Base-by-base conservation (phyloP, 2,113 vertebrate genomes). In the Chaetorhynchus papuensis region DNA sequence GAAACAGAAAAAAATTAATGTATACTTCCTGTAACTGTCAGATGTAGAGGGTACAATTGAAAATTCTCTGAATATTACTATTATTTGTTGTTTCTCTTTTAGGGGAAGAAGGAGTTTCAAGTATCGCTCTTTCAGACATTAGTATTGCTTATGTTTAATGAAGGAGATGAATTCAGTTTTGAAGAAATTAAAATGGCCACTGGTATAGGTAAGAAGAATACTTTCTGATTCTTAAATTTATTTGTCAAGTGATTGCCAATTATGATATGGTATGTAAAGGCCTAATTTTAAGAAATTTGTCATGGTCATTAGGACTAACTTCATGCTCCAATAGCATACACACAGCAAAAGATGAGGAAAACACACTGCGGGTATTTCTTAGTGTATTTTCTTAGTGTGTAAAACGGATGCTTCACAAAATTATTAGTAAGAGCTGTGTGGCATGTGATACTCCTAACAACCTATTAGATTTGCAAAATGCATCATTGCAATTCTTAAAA, bases 41-140 rank as follows among this genome's bases (percentile, higher is more conserved):
- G 8, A 66, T 86, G 42, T 66, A 23, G 39, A 7, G 8, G 9
- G 15, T 63, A 22, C 12, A 44, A 3, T 66, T 88, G 49, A 75
- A 92, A 42, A 65, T 60, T 49, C 11, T 77, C 47, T 77, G 39
- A 87, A 59, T 80, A 27, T 63, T 80, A 8, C 35, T 83, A 59
- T 69, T 71, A n/a, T 64, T 66, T 85, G 13, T 37, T 92, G 11
- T 83, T 92, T 85, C 33, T 90, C 72, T 96, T 97, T 19, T 50
- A 98, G 98, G 98, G 98, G 23, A 98, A 98, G 95, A 98, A 98
- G 87, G 98, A 98, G 90, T 97, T 98, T 77, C 98, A 98, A 79
- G 98, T 98, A 35, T 98, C 98, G 0, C 98, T 98, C 23, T 98
- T 98, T 94, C 98, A 98, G 95, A 98, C 98, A 3, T 87, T 98